phyloP scores from a whole-genome alignment of 1,140 invertebrate species.

The Chlorops oryzae region DNA sequence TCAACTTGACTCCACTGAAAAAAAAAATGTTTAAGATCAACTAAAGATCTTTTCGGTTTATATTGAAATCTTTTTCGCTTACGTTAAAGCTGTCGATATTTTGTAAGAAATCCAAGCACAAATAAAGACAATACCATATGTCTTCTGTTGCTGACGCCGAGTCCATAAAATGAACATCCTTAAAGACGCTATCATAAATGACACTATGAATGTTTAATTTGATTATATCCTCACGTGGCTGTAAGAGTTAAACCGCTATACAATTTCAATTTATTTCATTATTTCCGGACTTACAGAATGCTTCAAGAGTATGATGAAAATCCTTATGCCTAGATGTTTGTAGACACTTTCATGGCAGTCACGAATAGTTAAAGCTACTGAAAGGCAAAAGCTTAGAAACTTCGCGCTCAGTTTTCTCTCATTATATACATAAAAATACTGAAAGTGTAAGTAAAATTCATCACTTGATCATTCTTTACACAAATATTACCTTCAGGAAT shows the following conservation, averaged over 20 bases:
- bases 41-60: background rate
- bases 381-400: slow-evolving; percentile 13
- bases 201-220: slow-evolving; percentile 14
- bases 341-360: slow-evolving; percentile 12
- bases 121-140: slow-evolving; percentile 13
- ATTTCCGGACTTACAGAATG: slow-evolving; percentile 3
- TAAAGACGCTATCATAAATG: slow-evolving; percentile 14
- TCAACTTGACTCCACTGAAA: slow-evolving; percentile 15
- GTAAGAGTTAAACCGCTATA: background rate
- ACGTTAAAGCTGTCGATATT: slow-evolving; percentile 14
- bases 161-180: slow-evolving; percentile 12
- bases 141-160: background rate
- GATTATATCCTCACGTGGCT: slow-evolving; percentile 7
- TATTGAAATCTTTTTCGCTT: background rate
- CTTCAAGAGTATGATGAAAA: slow-evolving; percentile 9
- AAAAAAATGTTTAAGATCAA: background rate
- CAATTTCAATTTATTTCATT: background rate
- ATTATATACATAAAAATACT: background rate
- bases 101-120: slow-evolving; percentile 12
- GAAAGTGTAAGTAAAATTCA: background rate
- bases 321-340: slow-evolving; percentile 12
- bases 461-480: background rate
- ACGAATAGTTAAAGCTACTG: slow-evolving; percentile 11
- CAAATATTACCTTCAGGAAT: slow-evolving; percentile 11
- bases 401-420: background rate